Evolutionary conservation across 2,888 invertebrate genomes (phyloP), one percentile per base, ranked within the genome.

Genomic region (Drosophila sordidula): DNA sequence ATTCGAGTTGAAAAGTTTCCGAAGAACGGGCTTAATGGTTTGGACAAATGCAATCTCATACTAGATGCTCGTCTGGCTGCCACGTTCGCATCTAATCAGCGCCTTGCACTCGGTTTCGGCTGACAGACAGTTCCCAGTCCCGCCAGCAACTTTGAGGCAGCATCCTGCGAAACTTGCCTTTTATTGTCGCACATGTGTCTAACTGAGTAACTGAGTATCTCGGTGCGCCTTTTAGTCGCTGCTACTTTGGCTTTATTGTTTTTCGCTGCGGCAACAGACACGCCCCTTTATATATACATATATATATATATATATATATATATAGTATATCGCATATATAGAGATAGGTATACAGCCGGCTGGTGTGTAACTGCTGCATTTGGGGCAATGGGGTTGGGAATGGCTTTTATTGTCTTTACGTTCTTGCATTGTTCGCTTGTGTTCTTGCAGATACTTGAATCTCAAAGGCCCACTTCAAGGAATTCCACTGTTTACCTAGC

Each of bases 401-500:
- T 44, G 57, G 55, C 8, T 62, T 42, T 58, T 57, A 45, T 59
- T 57, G 49, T 59, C 39, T 64, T 67, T 49, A 65, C 36, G 26
- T 39, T 68, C 49, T 58, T 18, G 49, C 45, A 70, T 74, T 70
- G 72, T 62, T 41, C 59, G 72, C 34, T 57, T 70, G 69, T 70
- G 6, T 66, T 69, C 54, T 78, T 85, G 56, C 88, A 91, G 91
- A 86, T 90, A 80, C 87, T 89, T 66, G 87, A 87, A 72, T 90
- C 90, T 78, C 90, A 89, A 84, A 88, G 87, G 87, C 88, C 86
- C 84, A 78, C 82, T 78, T 72, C 80, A 67, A 77, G 68, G 71
- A 90, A 87, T 75, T 84, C 83, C 59, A 83, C 69, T 71, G 78
- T 76, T 76, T 80, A 75, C 74, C 74, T 76, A 70, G 75, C 58